Evolutionary conservation across 1,140 invertebrate genomes (phyloP), one percentile per base, ranked within the genome.

Genomic region (Notospermus geniculatus): DNA sequence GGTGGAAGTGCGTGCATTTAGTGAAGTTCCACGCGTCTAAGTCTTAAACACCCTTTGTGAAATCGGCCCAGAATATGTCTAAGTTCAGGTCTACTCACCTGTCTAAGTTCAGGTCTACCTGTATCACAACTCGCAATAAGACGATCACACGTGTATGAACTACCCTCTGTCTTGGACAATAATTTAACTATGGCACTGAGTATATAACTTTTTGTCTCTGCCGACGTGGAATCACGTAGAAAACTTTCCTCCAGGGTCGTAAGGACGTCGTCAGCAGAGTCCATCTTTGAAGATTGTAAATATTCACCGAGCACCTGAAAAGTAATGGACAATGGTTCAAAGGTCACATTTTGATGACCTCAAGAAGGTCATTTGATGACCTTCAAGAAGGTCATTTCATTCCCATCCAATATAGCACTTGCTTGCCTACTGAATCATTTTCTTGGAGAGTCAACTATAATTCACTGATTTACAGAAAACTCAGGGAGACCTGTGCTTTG

Each of bases 301-400:
- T 50, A 50, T 50, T 50, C 46, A 23, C 46, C 46, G n/a, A 50
- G 5, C 19, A 50, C 25, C 46, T 50, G 25, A 50, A 50, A 50
- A 27, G 19, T 9, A 50, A 7, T 23, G 25, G 46, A 50, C n/a
- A 50, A 36, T 4, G 5, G 15, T 7, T 36, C 32, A n/a, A n/a
- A n/a, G n/a, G n/a, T n/a, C n/a, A n/a, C n/a, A n/a, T n/a, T n/a
- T n/a, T n/a, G n/a, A n/a, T n/a, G n/a, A n/a, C n/a, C n/a, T n/a
- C n/a, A n/a, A n/a, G n/a, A n/a, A n/a, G n/a, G n/a, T n/a, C n/a
- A n/a, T n/a, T n/a, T n/a, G n/a, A n/a, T n/a, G n/a, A n/a, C n/a
- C n/a, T n/a, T n/a, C n/a, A n/a, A n/a, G n/a, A n/a, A n/a, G n/a
- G n/a, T n/a, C n/a, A n/a, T n/a, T n/a, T n/a, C n/a, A n/a, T n/a